Percentiles rank a stretch among this genome's conserved stretches.
Evolutionary conservation across 2,797 vertebrate species (phyloP).

Genomic region (Paramormyrops hopkinsi): DNA sequence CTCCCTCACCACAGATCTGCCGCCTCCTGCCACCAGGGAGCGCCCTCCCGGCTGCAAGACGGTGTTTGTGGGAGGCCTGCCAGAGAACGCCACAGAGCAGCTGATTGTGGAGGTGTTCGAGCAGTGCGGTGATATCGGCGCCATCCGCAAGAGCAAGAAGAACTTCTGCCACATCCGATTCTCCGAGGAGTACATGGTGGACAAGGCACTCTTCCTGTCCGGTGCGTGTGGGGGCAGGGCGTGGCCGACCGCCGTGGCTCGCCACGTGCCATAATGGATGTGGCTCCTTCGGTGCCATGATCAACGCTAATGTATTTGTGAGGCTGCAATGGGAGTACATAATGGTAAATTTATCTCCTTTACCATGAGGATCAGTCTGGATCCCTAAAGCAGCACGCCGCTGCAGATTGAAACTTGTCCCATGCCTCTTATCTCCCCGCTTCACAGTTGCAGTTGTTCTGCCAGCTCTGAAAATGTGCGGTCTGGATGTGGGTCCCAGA

Average conservation of each 20-base stretch:
- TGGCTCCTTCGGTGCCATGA: slow-evolving; percentile 13
- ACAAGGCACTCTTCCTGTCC: slow-evolving; percentile 89
- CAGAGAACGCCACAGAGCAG: slow-evolving; percentile 83
- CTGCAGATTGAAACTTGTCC: background rate
- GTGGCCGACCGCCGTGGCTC: slow-evolving; percentile 37
- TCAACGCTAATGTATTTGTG: slow-evolving; percentile 31
- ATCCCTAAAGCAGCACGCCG: too few species aligned
- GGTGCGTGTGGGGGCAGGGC: slow-evolving; percentile 61
- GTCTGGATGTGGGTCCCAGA: background rate
- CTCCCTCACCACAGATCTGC: slow-evolving; percentile 69
- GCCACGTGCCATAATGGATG: slow-evolving; percentile 18
- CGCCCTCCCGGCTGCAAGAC: slow-evolving; percentile 94
- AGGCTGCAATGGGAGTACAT: background rate
- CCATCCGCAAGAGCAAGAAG: slow-evolving; percentile 93
- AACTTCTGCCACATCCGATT: slow-evolving; percentile 96
- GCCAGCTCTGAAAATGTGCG: slow-evolving; percentile 40
- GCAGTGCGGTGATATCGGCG: slow-evolving; percentile 86
- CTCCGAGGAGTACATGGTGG: slow-evolving; percentile 83
- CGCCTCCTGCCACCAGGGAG: slow-evolving; percentile 84
- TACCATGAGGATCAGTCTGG: background rate
- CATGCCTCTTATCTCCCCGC: slow-evolving; percentile 31
- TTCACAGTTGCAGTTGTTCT: slow-evolving; percentile 45
- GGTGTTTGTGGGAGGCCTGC: slow-evolving; percentile 89
- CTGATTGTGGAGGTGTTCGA: slow-evolving; percentile 90
- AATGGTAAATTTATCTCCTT: background rate